Evolutionary conservation across 2,888 invertebrate genomes (phyloP).

Genomic region (Lithophane socia): DNA sequence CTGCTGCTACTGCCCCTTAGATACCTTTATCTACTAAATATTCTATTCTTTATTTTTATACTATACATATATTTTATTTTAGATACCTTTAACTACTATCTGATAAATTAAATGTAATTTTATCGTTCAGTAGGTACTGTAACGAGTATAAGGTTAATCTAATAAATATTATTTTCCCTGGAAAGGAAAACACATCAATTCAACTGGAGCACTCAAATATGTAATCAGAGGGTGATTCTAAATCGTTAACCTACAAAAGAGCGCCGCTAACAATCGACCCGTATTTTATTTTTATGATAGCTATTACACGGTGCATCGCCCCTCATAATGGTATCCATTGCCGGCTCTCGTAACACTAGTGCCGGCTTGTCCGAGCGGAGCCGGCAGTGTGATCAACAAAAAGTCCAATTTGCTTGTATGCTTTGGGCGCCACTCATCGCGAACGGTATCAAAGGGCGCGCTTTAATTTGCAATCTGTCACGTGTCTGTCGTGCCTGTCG

Average conservation of each 20-base stretch:
- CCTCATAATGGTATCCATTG: conserved; percentile 30
- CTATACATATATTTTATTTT: too few species aligned
- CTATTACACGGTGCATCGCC: conserved; percentile 24
- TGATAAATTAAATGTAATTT: conserved; percentile 8
- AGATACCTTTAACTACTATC: background rate
- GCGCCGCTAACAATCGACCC: conserved; percentile 23
- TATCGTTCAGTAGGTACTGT: background rate
- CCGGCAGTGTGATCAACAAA: conserved; percentile 28
- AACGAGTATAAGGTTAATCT: conserved; percentile 5
- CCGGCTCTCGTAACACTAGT: background rate
- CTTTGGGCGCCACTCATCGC: conserved; percentile 33
- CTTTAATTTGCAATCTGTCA: conserved; percentile 50
- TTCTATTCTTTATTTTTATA: too few species aligned
- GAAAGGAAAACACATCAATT: conserved; percentile 18
- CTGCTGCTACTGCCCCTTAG: background rate
- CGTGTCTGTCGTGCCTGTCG: conserved; percentile 2
- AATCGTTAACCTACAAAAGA: conserved; percentile 47
- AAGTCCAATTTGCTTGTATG: conserved; percentile 45
- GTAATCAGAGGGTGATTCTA: conserved; percentile 39
- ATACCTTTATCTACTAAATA: background rate
- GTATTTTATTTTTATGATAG: conserved; percentile 39
- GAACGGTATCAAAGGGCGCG: conserved; percentile 42
- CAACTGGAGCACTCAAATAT: conserved; percentile 22
- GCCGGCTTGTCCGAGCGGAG: background rate
- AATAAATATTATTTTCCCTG: conserved; percentile 14